Evolutionary conservation across 1,140 invertebrate species (phyloP).

Genomic region (Palaemon carinicauda): DNA sequence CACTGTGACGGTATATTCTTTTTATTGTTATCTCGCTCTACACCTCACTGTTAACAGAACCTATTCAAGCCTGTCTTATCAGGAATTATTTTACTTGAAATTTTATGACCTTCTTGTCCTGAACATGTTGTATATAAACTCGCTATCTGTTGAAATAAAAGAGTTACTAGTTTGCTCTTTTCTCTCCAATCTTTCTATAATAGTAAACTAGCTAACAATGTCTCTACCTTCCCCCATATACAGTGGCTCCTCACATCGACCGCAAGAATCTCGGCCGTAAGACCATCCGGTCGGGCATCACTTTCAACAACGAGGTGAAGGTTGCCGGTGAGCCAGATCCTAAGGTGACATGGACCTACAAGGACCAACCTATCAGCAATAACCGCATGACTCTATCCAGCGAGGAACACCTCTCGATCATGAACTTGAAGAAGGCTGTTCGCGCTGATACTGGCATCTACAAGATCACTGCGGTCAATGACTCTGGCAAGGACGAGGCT

Average conservation of each 20-base stretch:
- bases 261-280: slow-evolving; percentile 89
- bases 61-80: too few species aligned
- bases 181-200: neutral
- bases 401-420: slow-evolving; percentile 93
- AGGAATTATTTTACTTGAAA: too few species aligned
- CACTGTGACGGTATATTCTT: too few species aligned
- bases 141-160: too few species aligned
- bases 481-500: slow-evolving; percentile 90
- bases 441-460: slow-evolving; percentile 87
- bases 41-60: too few species aligned
- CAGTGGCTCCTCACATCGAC: slow-evolving; percentile 91
- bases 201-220: neutral
- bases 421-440: slow-evolving; percentile 83
- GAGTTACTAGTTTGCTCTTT: too few species aligned
- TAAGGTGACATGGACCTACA: slow-evolving; percentile 83
- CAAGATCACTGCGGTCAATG: slow-evolving; percentile 89
- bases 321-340: slow-evolving; percentile 90
- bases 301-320: slow-evolving; percentile 86
- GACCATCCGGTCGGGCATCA: slow-evolving; percentile 83
- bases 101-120: too few species aligned
- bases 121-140: too few species aligned
- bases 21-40: too few species aligned
- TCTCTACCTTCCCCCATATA: slow-evolving; percentile 54
- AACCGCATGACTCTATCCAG: slow-evolving; percentile 80
- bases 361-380: slow-evolving; percentile 68